These are phyloP conservation scores for Probosciger aterrimus DNA, from an alignment of 2,113 vertebrate genomes.

Conservation along the genomic window DNA sequence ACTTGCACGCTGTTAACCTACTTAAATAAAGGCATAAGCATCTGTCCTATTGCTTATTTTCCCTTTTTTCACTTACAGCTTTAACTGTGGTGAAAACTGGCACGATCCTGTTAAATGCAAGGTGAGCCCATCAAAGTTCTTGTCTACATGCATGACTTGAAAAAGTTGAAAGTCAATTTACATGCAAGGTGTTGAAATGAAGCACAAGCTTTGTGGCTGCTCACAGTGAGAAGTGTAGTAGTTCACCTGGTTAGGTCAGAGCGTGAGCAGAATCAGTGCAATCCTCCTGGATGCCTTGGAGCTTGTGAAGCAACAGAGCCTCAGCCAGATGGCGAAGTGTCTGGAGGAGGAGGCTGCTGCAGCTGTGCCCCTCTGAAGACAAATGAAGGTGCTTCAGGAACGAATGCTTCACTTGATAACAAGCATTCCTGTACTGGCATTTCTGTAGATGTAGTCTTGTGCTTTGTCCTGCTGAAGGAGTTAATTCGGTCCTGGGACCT, in stretches of 20 bases:
- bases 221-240: background rate
- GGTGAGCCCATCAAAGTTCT: conserved; percentile 68
- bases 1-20: background rate
- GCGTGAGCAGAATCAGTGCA: background rate
- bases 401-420: background rate
- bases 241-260: background rate
- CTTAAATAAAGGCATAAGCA: background rate
- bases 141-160: background rate
- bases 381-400: background rate
- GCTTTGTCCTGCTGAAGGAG: background rate
- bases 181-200: background rate
- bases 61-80: conserved; percentile 74
- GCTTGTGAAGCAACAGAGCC: background rate
- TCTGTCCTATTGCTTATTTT: background rate
- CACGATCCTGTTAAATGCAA: conserved; percentile 99
- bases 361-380: background rate
- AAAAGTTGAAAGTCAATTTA: background rate
- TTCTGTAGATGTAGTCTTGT: background rate
- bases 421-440: accelerated
- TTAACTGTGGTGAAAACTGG: conserved; percentile 99
- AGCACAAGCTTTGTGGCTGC: background rate
- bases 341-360: background rate
- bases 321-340: background rate
- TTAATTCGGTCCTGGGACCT: background rate
- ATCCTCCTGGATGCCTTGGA: background rate